A percentile compares a stretch with the other conserved stretches of the same genome.
phyloP scores from a whole-genome alignment of 2,113 vertebrate species.

The Phyllopteryx taeniolatus region DNA sequence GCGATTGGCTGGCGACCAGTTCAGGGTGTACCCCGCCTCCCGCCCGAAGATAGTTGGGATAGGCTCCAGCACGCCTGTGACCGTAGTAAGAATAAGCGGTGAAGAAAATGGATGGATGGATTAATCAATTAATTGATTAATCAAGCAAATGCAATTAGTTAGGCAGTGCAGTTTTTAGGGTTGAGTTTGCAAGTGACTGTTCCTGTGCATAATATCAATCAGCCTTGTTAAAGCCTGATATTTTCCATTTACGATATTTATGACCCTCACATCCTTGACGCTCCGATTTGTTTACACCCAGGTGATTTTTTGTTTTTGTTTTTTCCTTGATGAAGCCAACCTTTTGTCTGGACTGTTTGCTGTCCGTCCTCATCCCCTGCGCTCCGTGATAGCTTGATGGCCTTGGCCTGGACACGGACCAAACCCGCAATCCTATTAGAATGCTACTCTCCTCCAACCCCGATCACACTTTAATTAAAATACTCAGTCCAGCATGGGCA shows the following conservation, averaged over 20 bases:
- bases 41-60: no score
- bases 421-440: conserved; percentile 68
- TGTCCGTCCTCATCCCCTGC: conserved; percentile 44
- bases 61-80: no score
- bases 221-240: not conserved
- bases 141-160: not conserved
- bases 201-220: not conserved
- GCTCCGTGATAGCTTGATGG: conserved; percentile 56
- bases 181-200: not conserved
- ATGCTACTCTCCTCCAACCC: conserved; percentile 49
- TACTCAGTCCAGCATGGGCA: conserved; percentile 41
- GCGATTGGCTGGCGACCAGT: no score
- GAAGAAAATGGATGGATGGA: no score
- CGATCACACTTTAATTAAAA: conserved; percentile 68
- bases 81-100: no score
- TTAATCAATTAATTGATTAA: not conserved
- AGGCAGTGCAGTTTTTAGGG: not conserved
- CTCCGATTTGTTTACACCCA: conserved; percentile 28
- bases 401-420: conserved; percentile 53
- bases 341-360: conserved; percentile 32
- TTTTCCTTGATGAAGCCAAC: conserved; percentile 44
- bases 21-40: no score
- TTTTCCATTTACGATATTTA: not conserved
- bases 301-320: not conserved
- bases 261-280: conserved; percentile 14